These are phyloP conservation scores for Yponomeuta plumbellus DNA, from an alignment of 2,888 invertebrate genomes.

Conservation along the genomic window DNA sequence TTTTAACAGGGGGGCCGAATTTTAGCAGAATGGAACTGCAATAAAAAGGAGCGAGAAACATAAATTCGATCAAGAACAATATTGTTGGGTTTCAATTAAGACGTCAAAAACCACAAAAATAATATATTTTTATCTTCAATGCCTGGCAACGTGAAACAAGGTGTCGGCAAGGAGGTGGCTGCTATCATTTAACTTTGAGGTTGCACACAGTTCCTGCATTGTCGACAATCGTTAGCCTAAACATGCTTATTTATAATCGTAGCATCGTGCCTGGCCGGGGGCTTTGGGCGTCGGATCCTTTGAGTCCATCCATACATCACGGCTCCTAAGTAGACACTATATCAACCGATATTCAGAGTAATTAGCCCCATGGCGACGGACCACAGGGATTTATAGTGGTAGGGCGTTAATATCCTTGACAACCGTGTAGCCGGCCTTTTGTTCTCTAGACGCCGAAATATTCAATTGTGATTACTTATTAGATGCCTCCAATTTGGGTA, in stretches of 20 bases:
- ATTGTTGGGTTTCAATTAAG: too few relatives aligned
- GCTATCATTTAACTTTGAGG: too few relatives aligned
- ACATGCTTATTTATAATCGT: slow-evolving; percentile 69
- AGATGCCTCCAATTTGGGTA: slow-evolving; percentile 23
- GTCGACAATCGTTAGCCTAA: slow-evolving; percentile 67
- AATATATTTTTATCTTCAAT: too few relatives aligned
- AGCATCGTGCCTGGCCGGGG: slow-evolving; percentile 48
- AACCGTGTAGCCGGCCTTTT: slow-evolving; percentile 68
- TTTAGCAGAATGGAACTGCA: too few relatives aligned
- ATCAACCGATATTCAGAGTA: slow-evolving; percentile 72
- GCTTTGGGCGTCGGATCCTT: slow-evolving; percentile 67
- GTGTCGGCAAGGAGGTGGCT: too few relatives aligned
- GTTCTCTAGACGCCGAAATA: slow-evolving; percentile 57
- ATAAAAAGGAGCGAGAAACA: too few relatives aligned
- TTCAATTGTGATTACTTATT: slow-evolving; percentile 57
- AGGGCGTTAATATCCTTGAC: slow-evolving; percentile 72
- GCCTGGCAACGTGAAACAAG: too few relatives aligned
- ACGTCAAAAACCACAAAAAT: too few relatives aligned
- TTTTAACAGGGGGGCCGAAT: too few relatives aligned
- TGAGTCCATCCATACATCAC: slow-evolving; percentile 71
- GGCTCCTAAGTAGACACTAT: slow-evolving; percentile 73
- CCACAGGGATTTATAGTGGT: slow-evolving; percentile 71
- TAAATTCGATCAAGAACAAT: too few relatives aligned
- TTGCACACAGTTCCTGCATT: slow-evolving; percentile 23
- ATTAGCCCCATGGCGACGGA: slow-evolving; percentile 74